phyloP scores from a whole-genome alignment of 2,797 vertebrate species.

The Dromococcyx pavoninus region DNA sequence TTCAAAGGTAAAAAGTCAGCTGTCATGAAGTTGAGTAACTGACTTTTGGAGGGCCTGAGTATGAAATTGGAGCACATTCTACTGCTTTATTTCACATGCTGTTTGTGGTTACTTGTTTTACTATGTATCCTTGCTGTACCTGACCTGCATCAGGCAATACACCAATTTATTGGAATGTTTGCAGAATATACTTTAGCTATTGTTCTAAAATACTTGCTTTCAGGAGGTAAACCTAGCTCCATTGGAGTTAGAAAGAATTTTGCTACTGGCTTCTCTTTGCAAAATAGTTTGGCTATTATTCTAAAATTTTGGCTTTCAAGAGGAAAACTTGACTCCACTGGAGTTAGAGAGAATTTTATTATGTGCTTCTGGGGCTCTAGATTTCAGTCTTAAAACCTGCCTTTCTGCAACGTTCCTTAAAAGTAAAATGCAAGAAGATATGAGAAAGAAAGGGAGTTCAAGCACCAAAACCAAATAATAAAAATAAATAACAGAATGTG shows the following conservation, averaged over 20 bases:
- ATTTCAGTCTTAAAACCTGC: not conserved
- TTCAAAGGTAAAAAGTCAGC: not conserved
- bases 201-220: not conserved
- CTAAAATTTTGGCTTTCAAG: not conserved
- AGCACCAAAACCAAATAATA: not conserved
- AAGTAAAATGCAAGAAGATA: not conserved
- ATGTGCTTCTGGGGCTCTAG: not conserved
- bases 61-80: not conserved
- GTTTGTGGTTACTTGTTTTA: not conserved
- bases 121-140: not conserved
- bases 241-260: not conserved
- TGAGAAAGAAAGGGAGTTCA: not conserved
- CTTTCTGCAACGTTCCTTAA: not conserved
- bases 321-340: not conserved
- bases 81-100: not conserved
- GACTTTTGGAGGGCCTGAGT: not conserved
- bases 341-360: not conserved
- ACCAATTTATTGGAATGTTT: not conserved
- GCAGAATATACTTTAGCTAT: not conserved
- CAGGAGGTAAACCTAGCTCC: not conserved
- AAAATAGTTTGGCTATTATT: not conserved
- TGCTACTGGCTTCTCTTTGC: not conserved
- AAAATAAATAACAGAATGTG: not conserved
- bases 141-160: not conserved
- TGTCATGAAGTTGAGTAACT: not conserved